A percentile compares a stretch with the other conserved stretches of the same genome.
Evolutionary conservation across 2,888 invertebrate species (phyloP).

Genomic region (Apamea anceps): DNA sequence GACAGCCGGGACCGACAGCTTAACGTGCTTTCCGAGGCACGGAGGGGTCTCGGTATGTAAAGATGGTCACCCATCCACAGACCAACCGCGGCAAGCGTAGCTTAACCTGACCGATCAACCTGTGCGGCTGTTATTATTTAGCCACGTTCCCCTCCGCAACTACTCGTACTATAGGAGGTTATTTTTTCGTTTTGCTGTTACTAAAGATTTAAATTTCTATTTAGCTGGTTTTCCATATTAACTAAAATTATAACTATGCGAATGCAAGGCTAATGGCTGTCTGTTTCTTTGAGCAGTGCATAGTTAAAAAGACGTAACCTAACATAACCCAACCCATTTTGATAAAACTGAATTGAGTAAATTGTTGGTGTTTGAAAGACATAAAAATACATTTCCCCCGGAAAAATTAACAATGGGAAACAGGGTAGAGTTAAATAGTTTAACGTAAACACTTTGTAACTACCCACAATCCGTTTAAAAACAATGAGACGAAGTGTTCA

Average conservation of each 20-base stretch:
- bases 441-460: background rate
- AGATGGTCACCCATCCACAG: too few species aligned
- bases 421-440: background rate
- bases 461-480: background rate
- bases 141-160: too few species aligned
- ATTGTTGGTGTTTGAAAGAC: background rate
- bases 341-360: background rate
- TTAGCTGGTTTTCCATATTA: background rate
- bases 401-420: background rate
- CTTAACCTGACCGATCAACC: too few species aligned
- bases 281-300: background rate
- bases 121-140: too few species aligned
- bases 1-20: too few species aligned
- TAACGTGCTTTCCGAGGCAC: too few species aligned
- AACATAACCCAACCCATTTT: background rate
- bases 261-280: background rate
- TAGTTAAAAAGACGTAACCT: background rate
- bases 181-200: background rate
- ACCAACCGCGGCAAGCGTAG: too few species aligned
- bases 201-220: background rate
- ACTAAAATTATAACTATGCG: background rate
- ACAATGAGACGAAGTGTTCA: conserved; percentile 1
- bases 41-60: too few species aligned
- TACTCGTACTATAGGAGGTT: too few species aligned
- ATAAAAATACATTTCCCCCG: background rate